Conservation (phyloP, 2,888 invertebrate species). For the Apantesis nais region DNA sequence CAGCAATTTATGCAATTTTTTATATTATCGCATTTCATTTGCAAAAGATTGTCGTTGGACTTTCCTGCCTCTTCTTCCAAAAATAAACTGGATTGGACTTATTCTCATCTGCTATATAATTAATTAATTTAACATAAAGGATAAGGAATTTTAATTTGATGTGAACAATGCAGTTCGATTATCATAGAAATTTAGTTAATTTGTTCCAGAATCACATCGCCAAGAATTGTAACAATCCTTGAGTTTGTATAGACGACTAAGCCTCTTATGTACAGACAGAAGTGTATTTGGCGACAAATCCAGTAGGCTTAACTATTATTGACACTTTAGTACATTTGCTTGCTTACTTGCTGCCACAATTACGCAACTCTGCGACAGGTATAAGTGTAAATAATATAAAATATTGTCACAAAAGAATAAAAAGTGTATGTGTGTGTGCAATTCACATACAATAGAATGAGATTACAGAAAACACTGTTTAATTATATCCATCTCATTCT, state of each 20-base stretch:
- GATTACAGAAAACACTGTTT: too few relatives aligned
- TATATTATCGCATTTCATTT: too few relatives aligned
- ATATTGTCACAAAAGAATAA: background rate
- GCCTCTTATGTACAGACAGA: background rate
- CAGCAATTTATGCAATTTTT: too few relatives aligned
- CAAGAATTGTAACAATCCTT: background rate
- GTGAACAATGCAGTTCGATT: background rate
- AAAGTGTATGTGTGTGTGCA: too few relatives aligned
- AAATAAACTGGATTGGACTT: too few relatives aligned
- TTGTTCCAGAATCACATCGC: too few relatives aligned
- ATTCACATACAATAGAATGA: too few relatives aligned
- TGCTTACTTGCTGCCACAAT: background rate
- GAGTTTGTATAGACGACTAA: background rate
- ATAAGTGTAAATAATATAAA: background rate
- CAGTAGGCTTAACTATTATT: constrained; percentile 4
- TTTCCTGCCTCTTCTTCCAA: too few relatives aligned
- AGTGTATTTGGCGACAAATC: background rate
- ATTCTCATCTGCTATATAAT: background rate
- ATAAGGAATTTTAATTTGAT: background rate
- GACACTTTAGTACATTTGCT: background rate
- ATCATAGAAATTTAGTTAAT: background rate
- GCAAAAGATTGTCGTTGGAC: too few relatives aligned
- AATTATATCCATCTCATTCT: too few relatives aligned
- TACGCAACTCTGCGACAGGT: background rate
- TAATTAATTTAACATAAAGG: background rate